Evolutionary conservation across 2,113 vertebrate genomes (phyloP).

Genomic region (Oenanthe oenanthe): DNA sequence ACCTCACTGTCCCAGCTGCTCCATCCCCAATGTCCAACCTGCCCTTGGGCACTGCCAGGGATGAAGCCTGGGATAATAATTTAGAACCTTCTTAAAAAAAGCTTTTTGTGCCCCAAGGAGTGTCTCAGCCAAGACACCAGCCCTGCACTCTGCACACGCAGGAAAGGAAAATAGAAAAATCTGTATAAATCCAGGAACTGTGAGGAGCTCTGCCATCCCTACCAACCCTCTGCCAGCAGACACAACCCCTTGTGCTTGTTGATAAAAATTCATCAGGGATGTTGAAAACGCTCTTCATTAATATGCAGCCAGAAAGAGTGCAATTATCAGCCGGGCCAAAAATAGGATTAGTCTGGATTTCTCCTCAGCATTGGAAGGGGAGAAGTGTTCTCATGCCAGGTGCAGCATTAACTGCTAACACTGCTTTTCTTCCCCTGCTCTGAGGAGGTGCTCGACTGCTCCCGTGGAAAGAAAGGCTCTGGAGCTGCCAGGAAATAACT

Average conservation of each 20-base stretch:
- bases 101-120: not conserved
- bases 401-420: fast-evolving
- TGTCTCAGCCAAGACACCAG: not conserved
- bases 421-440: fast-evolving
- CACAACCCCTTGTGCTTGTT: not conserved
- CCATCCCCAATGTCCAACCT: fast-evolving
- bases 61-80: not conserved
- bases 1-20: not conserved
- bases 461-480: not conserved
- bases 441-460: not conserved
- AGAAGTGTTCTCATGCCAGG: not conserved
- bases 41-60: not conserved
- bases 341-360: not conserved
- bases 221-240: not conserved
- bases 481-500: not conserved
- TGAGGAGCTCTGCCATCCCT: no score
- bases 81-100: not conserved
- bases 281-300: fast-evolving
- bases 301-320: not conserved
- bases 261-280: not conserved
- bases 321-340: not conserved
- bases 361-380: fast-evolving
- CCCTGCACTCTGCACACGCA: not conserved
- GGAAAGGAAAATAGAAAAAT: not conserved
- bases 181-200: fast-evolving